A percentile compares a stretch with the other conserved stretches of the same genome.
These are phyloP conservation scores for Thecocarcelia acutangulata DNA, from an alignment of 2,888 invertebrate species.

Conservation along the genomic window DNA sequence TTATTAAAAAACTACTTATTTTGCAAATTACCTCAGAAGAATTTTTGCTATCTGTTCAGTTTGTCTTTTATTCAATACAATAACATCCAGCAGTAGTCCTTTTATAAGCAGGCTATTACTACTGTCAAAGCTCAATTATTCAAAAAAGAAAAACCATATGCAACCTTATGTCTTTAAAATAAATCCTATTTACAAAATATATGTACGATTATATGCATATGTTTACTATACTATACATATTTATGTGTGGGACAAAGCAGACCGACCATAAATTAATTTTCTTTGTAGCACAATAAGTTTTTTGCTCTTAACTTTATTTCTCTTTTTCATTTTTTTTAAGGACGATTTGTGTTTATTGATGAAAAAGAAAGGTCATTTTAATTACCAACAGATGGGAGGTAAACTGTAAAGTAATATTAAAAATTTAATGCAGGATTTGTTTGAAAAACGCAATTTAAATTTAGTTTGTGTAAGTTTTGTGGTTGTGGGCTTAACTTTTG, in stretches of 20 bases:
- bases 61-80: no score
- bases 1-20: no score
- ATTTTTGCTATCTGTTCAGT: no score
- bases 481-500: constrained; percentile 21
- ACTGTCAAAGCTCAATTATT: no score
- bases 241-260: no score
- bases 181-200: constrained; percentile 5
- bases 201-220: neutral
- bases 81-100: no score
- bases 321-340: neutral
- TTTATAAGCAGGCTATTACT: no score
- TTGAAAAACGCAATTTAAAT: constrained; percentile 33
- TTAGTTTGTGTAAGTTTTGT: constrained; percentile 23
- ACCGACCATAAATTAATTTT: constrained; percentile 66
- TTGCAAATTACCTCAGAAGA: no score
- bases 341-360: neutral
- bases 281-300: constrained; percentile 26
- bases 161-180: neutral
- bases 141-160: no score
- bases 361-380: constrained; percentile 9
- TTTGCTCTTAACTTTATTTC: neutral
- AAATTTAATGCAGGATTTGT: constrained; percentile 12
- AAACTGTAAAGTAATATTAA: neutral
- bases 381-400: neutral
- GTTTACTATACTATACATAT: no score